phyloP scores from a whole-genome alignment of 2,113 vertebrate genomes.

The Gracilinanus agilis region DNA sequence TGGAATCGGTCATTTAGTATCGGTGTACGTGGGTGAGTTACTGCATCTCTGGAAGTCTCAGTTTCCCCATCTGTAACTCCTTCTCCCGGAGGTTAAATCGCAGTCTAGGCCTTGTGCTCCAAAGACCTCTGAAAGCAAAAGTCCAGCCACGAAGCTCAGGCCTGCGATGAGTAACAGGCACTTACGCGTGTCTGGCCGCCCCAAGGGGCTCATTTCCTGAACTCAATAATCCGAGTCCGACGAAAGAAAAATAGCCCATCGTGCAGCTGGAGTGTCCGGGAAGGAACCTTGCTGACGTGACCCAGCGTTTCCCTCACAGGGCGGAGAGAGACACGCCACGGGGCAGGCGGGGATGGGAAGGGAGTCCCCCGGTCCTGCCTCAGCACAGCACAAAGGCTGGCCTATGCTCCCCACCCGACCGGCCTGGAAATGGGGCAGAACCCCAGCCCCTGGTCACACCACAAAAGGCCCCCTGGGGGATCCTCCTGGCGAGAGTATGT shows the following conservation, averaged over 20 bases:
- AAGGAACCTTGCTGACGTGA: background rate
- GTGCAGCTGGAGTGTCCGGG: background rate
- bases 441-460: background rate
- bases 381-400: background rate
- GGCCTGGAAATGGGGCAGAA: slow-evolving; percentile 25
- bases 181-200: background rate
- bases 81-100: background rate
- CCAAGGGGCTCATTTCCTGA: slow-evolving; percentile 2
- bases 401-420: background rate
- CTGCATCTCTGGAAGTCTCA: background rate
- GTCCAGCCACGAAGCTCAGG: background rate
- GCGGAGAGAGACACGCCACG: background rate
- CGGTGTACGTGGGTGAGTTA: background rate
- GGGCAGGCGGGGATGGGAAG: background rate
- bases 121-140: background rate
- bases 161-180: background rate
- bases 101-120: background rate
- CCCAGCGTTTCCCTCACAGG: background rate
- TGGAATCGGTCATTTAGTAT: background rate
- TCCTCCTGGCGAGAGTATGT: background rate
- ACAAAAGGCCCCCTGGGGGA: background rate
- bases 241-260: slow-evolving; percentile 3
- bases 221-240: background rate
- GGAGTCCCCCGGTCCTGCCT: background rate
- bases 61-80: background rate